phyloP scores from a whole-genome alignment of 1,140 invertebrate species.

The Calliphora vicina region DNA sequence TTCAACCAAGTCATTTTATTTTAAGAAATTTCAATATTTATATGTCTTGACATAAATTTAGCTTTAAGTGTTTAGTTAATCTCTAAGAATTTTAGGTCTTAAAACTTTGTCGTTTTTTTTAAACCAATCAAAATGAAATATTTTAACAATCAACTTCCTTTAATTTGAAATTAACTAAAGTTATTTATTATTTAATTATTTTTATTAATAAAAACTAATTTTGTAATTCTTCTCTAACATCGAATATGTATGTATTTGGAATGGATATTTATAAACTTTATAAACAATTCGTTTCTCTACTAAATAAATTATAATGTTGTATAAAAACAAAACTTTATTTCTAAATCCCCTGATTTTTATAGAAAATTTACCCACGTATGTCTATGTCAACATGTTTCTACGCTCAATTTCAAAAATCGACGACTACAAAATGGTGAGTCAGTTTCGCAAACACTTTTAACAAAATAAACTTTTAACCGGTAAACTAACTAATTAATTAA shows the following conservation, averaged over 20 bases:
- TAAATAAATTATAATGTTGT: background rate
- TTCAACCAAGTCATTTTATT: background rate
- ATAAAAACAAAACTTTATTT: background rate
- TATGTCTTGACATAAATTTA: background rate
- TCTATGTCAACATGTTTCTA: conserved; percentile 91
- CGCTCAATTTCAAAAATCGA: conserved; percentile 98
- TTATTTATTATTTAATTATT: background rate
- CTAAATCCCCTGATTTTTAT: conserved; percentile 39
- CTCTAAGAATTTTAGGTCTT: background rate
- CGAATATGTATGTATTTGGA: too few species aligned
- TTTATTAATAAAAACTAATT: background rate
- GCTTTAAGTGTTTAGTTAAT: background rate
- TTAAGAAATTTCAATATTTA: too few species aligned
- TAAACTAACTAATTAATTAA: too few species aligned
- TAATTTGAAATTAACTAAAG: background rate
- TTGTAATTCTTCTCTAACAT: background rate
- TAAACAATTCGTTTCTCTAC: too few species aligned
- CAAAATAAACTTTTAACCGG: background rate
- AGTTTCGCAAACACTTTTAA: conserved; percentile 39
- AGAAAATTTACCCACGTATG: conserved; percentile 80
- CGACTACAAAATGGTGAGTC: conserved; percentile 98
- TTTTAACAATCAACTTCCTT: too few species aligned
- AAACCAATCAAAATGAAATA: too few species aligned
- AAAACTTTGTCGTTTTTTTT: too few species aligned
- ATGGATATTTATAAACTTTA: too few species aligned